Evolutionary conservation across 2,797 vertebrate species (phyloP), one percentile per base, ranked within the genome.

Genomic region (Erpetoichthys calabaricus): DNA sequence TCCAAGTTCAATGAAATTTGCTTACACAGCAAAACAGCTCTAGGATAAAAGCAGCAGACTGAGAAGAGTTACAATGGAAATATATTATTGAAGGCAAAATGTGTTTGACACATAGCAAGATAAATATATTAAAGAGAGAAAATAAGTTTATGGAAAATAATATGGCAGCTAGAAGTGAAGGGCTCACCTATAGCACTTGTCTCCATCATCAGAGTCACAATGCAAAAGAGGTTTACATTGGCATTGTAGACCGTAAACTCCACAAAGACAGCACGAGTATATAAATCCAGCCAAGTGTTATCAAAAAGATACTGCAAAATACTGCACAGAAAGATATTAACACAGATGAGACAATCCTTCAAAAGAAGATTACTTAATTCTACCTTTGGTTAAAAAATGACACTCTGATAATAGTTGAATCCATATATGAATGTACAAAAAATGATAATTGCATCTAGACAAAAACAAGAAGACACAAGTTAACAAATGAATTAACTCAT

Each of bases 241-340:
- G 91, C 90, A 1, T 98, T 99, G 79, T 98, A 97, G 66, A 96
- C 85, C 0, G 91, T 95, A 69, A 98, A 96, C 76, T 97, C 92
- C 56, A 92, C 82, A 73, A 98, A 96, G 65, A 93, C 70, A 0
- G 90, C 93, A 67, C 91, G 88, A 3, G 91, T 97, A 70, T 89
- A 85, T 56, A 75, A 65, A 54, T 98, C 94, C 63, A 99, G 70
- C 93, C 95, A 99, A 53, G 80, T 71, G 7, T 85, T 89, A 65
- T 90, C 74, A 72, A 89, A 86, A 49, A 97, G 87, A 62, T 91
- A 86, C 65, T 80, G 85, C 58, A 99, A 83, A 59, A 75, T 67
- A 68, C 95, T 98, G 76, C 10, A 65, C 57, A 57, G n/a, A 45
- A 42, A 53, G 59, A 9, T 51, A 58, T 57, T 5, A 10, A 44